phyloP scores from a whole-genome alignment of 2,797 vertebrate species.

The Euphonia xanthogaster region DNA sequence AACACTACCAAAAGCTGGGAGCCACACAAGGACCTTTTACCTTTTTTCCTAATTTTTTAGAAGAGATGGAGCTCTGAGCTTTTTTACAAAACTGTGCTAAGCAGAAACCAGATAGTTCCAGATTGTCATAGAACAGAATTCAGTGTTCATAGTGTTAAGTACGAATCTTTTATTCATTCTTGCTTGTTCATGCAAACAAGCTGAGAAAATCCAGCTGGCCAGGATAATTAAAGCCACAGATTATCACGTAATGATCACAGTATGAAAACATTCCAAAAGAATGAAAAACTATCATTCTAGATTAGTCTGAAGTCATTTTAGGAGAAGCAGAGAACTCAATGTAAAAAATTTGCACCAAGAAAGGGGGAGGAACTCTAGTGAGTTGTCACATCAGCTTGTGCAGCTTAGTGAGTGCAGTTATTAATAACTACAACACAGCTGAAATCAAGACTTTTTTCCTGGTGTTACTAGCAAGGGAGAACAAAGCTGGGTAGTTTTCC shows the following conservation, averaged over 20 bases:
- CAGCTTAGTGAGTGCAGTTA: background rate
- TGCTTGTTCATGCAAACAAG: slow-evolving; percentile 15
- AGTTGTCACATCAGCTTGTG: background rate
- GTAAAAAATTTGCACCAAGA: slow-evolving; percentile 4
- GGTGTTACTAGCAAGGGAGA: background rate
- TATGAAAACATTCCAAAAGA: slow-evolving; percentile 57
- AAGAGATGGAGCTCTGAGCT: background rate
- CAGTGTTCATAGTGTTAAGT: background rate
- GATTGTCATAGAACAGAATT: background rate
- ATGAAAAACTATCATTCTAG: slow-evolving; percentile 44
- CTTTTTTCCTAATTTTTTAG: background rate
- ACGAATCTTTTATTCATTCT: slow-evolving; percentile 9
- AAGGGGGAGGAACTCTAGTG: background rate
- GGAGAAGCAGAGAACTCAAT: slow-evolving; percentile 46
- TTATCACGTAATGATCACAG: slow-evolving; percentile 49
- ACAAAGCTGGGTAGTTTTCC: background rate
- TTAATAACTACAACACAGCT: background rate
- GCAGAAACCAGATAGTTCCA: background rate
- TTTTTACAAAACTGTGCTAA: background rate
- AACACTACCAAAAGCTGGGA: background rate
- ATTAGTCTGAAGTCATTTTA: slow-evolving; percentile 51
- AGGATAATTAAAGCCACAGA: slow-evolving; percentile 53
- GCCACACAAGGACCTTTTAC: background rate
- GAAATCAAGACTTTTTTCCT: background rate
- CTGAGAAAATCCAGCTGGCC: slow-evolving; percentile 56